Percentiles rank a stretch among this genome's conserved stretches.
Evolutionary conservation across 92 coral and sea anemone species (phyloP).

Genomic region (Palythoa grandis): DNA sequence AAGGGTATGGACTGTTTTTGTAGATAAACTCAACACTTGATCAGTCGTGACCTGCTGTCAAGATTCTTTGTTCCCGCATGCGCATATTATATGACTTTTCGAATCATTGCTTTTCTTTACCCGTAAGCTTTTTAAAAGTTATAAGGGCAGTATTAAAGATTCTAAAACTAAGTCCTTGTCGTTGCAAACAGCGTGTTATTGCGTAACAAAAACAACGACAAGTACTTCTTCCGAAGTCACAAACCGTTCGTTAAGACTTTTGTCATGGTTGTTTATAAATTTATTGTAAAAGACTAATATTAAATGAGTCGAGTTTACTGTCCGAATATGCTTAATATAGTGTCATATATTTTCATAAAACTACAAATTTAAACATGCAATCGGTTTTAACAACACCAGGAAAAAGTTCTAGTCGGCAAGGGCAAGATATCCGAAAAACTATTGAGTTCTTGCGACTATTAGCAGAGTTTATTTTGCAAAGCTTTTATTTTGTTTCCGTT

Average conservation of each 20-base stretch:
- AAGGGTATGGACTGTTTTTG: not conserved
- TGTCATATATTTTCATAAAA: constrained; percentile 1
- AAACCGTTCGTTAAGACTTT: not conserved
- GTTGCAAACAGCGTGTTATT: not conserved
- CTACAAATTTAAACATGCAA: not conserved
- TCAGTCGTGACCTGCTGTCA: constrained; percentile 9
- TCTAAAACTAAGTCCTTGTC: not conserved
- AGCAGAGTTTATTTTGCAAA: not conserved
- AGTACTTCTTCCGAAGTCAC: not conserved
- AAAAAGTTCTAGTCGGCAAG: not conserved
- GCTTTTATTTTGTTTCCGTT: not conserved
- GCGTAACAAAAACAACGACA: not conserved
- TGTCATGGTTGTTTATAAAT: not conserved
- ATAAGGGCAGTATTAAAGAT: not conserved
- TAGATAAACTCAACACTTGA: constrained; percentile 11
- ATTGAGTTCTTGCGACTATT: not conserved
- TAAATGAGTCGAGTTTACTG: not conserved
- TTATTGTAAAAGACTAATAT: not conserved
- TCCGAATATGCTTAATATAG: not conserved
- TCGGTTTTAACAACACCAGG: constrained; percentile 8
- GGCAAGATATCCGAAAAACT: not conserved
- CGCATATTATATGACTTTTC: not conserved
- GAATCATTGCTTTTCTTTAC: not conserved
- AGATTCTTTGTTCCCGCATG: not conserved
- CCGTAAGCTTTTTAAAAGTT: not conserved